These are phyloP conservation scores for Baccha elongata DNA, from an alignment of 2,888 invertebrate genomes.

Conservation along the genomic window DNA sequence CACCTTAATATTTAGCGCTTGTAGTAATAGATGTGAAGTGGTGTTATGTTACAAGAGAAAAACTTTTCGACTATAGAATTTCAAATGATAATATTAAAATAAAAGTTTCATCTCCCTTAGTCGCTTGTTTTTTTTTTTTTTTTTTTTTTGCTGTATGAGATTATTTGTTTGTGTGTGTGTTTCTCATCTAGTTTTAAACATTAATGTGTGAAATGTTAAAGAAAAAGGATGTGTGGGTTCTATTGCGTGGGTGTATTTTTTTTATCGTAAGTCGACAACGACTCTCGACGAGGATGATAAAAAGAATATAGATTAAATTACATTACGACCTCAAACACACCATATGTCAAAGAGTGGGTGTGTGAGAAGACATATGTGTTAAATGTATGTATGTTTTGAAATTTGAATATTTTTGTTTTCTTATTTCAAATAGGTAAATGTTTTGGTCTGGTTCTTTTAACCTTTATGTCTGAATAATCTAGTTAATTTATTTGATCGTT, in stretches of 20 bases:
- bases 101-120: conserved; percentile 25
- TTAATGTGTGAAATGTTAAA: conserved; percentile 46
- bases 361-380: conserved; percentile 45
- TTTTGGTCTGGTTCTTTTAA: neutral
- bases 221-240: neutral
- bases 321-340: neutral
- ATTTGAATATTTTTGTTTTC: conserved; percentile 54
- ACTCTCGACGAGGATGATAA: neutral
- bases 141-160: neutral
- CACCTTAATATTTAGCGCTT: conserved; percentile 17
- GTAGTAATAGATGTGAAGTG: conserved; percentile 65
- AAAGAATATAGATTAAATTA: conserved; percentile 9
- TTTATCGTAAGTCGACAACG: neutral
- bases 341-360: neutral
- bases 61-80: conserved; percentile 65
- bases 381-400: conserved; percentile 31
- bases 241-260: neutral
- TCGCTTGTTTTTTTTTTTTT: neutral
- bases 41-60: conserved; percentile 50
- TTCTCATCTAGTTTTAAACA: conserved; percentile 16
- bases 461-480: neutral
- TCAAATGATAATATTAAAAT: conserved; percentile 68
- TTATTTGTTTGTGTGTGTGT: neutral
- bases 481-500: conserved; percentile 46
- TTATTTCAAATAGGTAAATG: conserved; percentile 49